Conservation (phyloP, 2,888 invertebrate genomes). For the Eristalinus aeneus region DNA sequence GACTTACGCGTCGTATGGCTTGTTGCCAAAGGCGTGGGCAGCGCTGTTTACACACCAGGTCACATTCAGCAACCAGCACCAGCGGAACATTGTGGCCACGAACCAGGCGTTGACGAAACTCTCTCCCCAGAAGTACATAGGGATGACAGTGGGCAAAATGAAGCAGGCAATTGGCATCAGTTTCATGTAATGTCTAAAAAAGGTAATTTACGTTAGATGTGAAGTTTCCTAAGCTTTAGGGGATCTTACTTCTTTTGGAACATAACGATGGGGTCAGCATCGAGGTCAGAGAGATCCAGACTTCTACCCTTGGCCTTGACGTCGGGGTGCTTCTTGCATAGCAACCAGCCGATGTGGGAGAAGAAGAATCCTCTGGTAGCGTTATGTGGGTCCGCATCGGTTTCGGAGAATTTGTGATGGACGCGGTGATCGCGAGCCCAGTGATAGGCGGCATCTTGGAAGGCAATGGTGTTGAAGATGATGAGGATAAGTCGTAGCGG, state of each 20-base stretch:
- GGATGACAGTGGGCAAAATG: slow-evolving; percentile 87
- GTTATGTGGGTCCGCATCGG: slow-evolving; percentile 95
- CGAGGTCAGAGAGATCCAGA: slow-evolving; percentile 90
- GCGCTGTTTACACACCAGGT: slow-evolving; percentile 96
- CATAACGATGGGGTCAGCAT: slow-evolving; percentile 87
- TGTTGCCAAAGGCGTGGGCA: slow-evolving; percentile 90
- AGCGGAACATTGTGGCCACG: slow-evolving; percentile 88
- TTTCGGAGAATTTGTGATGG: slow-evolving; percentile 94
- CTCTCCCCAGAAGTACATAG: slow-evolving; percentile 91
- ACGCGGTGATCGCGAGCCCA: slow-evolving; percentile 89
- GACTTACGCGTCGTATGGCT: slow-evolving; percentile 87
- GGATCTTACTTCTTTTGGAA: slow-evolving; percentile 90
- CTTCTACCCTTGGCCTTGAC: slow-evolving; percentile 90
- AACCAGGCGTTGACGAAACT: slow-evolving; percentile 85
- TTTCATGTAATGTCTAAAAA: slow-evolving; percentile 86
- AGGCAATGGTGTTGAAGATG: slow-evolving; percentile 91
- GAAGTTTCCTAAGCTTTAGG: not conserved
- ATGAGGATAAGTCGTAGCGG: slow-evolving; percentile 89
- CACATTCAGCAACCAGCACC: slow-evolving; percentile 89
- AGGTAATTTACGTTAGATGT: slow-evolving; percentile 54
- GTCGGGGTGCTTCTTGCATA: slow-evolving; percentile 92
- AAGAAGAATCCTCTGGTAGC: slow-evolving; percentile 95
- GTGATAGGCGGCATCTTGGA: slow-evolving; percentile 89
- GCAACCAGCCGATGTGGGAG: slow-evolving; percentile 95
- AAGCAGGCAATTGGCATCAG: slow-evolving; percentile 90